Percentiles rank a stretch among this genome's conserved stretches.
Conservation (phyloP, 2,888 invertebrate genomes). For the Pinctada fucata region DNA sequence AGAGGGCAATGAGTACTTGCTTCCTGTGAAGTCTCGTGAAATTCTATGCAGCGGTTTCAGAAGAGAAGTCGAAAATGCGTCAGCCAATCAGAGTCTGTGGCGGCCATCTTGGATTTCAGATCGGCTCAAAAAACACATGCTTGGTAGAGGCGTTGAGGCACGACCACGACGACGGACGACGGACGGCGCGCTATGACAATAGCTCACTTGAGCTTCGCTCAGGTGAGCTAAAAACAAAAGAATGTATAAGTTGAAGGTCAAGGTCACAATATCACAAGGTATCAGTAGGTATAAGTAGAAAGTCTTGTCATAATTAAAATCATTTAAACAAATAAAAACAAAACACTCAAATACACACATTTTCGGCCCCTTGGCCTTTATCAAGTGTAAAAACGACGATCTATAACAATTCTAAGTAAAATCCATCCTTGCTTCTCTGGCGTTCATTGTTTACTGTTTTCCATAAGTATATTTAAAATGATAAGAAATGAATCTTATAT, state of each 20-base stretch:
- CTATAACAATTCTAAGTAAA: no score
- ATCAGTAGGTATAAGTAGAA: no score
- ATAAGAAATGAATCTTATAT: no score
- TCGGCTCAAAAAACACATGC: neutral
- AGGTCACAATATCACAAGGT: no score
- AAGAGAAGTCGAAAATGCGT: neutral
- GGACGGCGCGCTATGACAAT: neutral
- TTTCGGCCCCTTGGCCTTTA: no score
- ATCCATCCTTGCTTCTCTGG: no score
- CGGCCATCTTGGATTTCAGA: neutral
- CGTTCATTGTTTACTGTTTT: no score
- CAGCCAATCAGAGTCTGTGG: neutral
- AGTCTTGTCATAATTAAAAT: no score
- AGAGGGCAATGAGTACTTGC: neutral
- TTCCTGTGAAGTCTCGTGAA: neutral
- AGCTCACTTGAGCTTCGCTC: slow-evolving; percentile 2
- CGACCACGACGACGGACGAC: neutral
- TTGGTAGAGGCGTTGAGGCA: neutral
- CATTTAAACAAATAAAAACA: no score
- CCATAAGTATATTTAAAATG: no score
- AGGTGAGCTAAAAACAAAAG: slow-evolving; percentile 1
- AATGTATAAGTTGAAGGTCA: neutral
- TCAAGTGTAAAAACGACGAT: no score
- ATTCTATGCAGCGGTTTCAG: neutral
- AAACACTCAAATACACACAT: no score